Conservation (phyloP, 1,140 invertebrate species). For the Drosophila jambulina region DNA sequence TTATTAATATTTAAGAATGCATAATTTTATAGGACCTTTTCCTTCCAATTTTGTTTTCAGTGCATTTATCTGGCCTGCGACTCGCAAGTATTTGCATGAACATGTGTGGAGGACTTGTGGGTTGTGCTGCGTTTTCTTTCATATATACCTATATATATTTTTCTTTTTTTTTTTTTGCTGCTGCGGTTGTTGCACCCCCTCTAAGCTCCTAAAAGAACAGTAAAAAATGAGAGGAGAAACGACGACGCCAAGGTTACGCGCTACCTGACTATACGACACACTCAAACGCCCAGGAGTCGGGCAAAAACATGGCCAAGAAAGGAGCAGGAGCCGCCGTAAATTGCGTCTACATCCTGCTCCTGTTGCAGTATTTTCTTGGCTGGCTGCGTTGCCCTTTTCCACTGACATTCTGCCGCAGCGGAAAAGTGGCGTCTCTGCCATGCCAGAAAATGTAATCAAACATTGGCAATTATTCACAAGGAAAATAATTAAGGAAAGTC, state of each 20-base stretch:
- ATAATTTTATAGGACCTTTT: background rate
- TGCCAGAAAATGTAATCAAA: conserved; percentile 10
- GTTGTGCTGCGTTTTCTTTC: conserved; percentile 12
- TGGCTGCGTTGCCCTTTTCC: conserved; percentile 30
- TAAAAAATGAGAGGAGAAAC: conserved; percentile 43
- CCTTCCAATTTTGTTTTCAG: conserved; percentile 15
- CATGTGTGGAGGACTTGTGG: conserved; percentile 20
- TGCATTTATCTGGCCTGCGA: conserved; percentile 58
- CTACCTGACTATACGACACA: conserved; percentile 40
- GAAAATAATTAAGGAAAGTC: background rate
- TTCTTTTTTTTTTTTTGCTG: conserved; percentile 2
- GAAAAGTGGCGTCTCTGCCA: background rate
- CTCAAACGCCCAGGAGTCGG: conserved; percentile 19
- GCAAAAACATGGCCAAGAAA: conserved; percentile 9
- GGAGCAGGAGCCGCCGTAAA: conserved; percentile 17
- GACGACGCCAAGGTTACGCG: conserved; percentile 71
- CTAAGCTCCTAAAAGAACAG: conserved; percentile 26
- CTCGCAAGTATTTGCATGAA: conserved; percentile 59
- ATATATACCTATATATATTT: background rate
- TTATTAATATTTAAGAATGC: background rate
- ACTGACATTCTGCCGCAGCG: background rate
- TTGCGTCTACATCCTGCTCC: conserved; percentile 37
- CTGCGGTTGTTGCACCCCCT: conserved; percentile 45
- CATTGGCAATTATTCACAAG: conserved; percentile 7
- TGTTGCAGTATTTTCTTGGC: conserved; percentile 54